Percentiles rank a stretch among this genome's conserved stretches.
These are phyloP conservation scores for Agapostemon virescens DNA, from an alignment of 2,888 invertebrate genomes.

Conservation along the genomic window DNA sequence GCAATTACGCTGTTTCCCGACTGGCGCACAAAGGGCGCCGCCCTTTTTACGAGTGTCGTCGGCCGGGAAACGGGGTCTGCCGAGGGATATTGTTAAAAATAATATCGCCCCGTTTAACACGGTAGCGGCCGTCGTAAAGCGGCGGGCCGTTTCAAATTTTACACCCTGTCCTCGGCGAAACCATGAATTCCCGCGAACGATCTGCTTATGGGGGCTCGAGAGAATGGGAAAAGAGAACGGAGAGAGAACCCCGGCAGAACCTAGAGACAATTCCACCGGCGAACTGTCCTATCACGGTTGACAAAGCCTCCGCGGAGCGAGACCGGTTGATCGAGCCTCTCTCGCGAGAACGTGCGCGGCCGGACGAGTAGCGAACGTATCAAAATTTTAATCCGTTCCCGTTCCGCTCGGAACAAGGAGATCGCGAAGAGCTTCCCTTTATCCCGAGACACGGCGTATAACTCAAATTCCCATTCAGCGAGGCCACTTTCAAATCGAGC, in stretches of 20 bases:
- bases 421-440: slow-evolving; percentile 10
- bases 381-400: slow-evolving; percentile 17
- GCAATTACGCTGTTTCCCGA: slow-evolving; percentile 59
- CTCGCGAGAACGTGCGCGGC: not conserved
- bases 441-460: slow-evolving; percentile 10
- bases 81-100: slow-evolving; percentile 58
- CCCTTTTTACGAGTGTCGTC: slow-evolving; percentile 31
- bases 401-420: not conserved
- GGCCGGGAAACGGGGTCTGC: not conserved
- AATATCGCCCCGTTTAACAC: slow-evolving; percentile 51
- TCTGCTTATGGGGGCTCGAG: not conserved
- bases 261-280: not conserved
- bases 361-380: not conserved
- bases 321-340: not conserved
- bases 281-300: not conserved
- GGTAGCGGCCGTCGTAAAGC: slow-evolving; percentile 32
- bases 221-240: not conserved
- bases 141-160: slow-evolving; percentile 37
- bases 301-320: not conserved
- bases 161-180: slow-evolving; percentile 19
- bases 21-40: slow-evolving; percentile 55
- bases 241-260: not conserved
- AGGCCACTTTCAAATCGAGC: slow-evolving; percentile 15
- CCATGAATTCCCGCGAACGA: not conserved
- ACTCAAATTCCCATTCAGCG: slow-evolving; percentile 21